phyloP scores from a whole-genome alignment of 2,113 vertebrate species.

The Mandrillus leucophaeus region DNA sequence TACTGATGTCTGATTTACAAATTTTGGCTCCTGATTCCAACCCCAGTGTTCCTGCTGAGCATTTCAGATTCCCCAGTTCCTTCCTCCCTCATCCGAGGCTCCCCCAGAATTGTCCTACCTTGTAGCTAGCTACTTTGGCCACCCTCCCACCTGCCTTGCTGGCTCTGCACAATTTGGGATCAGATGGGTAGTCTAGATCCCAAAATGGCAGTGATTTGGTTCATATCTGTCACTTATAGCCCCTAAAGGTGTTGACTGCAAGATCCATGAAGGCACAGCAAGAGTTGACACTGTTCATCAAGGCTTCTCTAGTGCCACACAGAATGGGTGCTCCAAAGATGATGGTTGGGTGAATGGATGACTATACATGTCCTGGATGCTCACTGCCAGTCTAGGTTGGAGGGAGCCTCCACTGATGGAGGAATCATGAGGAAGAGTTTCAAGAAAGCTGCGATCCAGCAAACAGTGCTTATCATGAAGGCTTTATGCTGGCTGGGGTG shows the following conservation, averaged over 20 bases:
- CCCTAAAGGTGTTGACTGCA: not conserved
- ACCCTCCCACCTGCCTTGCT: not conserved
- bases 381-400: not conserved
- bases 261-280: constrained; percentile 6
- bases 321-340: not conserved
- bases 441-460: not conserved
- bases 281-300: not conserved
- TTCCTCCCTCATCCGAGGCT: not conserved
- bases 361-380: not conserved
- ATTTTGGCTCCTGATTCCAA: not conserved
- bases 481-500: not conserved
- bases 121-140: not conserved
- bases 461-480: not conserved
- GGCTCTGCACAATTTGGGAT: not conserved
- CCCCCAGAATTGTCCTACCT: not conserved
- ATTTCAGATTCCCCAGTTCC: not conserved
- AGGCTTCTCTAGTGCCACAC: not conserved
- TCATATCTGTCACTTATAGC: constrained; percentile 48
- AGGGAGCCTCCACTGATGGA: not conserved
- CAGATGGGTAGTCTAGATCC: not conserved
- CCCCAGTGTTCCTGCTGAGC: not conserved
- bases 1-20: not conserved
- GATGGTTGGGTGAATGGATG: not conserved
- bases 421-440: not conserved
- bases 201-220: not conserved